Conservation (phyloP, 2,888 invertebrate genomes). For the Perizoma flavofasciatum region DNA sequence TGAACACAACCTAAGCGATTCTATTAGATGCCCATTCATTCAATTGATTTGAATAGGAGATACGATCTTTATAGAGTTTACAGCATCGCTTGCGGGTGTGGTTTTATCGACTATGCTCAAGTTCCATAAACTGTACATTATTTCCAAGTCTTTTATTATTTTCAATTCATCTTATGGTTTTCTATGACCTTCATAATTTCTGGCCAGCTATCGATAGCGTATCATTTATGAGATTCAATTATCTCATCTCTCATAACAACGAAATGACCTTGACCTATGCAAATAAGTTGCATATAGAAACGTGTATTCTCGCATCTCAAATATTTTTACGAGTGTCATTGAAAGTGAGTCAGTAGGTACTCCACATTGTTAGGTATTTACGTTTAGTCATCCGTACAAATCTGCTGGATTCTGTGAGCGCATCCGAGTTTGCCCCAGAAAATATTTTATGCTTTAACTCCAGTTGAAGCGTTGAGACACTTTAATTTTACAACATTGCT, state of each 20-base stretch:
- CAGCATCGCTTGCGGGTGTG: background rate
- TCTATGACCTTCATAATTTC: background rate
- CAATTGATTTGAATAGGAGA: conserved; percentile 32
- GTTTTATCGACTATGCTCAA: conserved; percentile 8
- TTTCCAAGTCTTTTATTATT: no score
- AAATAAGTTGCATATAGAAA: conserved; percentile 12
- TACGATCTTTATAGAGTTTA: conserved; percentile 14
- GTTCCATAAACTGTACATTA: no score
- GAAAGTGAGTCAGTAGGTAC: conserved; percentile 28
- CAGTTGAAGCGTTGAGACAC: background rate
- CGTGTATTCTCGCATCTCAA: conserved; percentile 12
- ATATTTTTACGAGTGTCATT: conserved; percentile 27
- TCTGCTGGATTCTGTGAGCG: conserved; percentile 17
- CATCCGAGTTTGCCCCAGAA: conserved; percentile 10
- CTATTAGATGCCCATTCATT: conserved; percentile 30
- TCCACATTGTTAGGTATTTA: conserved; percentile 24
- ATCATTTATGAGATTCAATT: background rate
- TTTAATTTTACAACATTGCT: background rate
- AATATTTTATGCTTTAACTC: background rate
- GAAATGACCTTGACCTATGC: conserved; percentile 14
- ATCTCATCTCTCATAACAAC: background rate
- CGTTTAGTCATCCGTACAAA: conserved; percentile 32
- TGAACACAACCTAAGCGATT: conserved; percentile 11
- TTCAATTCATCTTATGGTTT: background rate
- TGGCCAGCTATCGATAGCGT: no score